Base-by-base conservation (phyloP, 1,140 invertebrate species). In the Sycophaga agraensis region DNA sequence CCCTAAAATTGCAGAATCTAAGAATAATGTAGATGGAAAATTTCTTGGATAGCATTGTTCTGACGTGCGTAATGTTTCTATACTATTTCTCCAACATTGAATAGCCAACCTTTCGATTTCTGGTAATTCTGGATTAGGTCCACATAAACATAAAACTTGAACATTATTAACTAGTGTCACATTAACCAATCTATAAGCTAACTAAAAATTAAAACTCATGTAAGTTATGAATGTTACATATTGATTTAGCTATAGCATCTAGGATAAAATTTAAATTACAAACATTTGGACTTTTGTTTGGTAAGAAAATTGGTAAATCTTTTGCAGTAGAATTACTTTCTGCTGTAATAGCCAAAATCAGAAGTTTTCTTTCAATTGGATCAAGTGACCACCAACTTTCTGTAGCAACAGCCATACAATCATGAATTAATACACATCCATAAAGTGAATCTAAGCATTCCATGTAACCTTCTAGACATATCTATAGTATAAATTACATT, bases 241-340 rank as follows among this genome's bases (percentile, higher is more conserved):
- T n/a, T n/a, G 4, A 42, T 7, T 19, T 19, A 45, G 21, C 2
- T 26, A 48, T 28, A 28, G 28, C 4, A 31, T 49, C 26, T n/a
- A 46, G 21, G n/a, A 31, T 31, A 11, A 31, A 31, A 31, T 6
- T 31, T 6, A 6, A 31, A 17, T 4, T 51, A 64, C 82, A 84
- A 82, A 91, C 91, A 73, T 87, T 89, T 31, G 92, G 91, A 75
- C 91, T 94, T 75, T 87, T 91, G 42, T 88, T 83, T 7, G 92
- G 91, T 26, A 94, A 79, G 80, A 90, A 95, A 8, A 94, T 86
- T 8, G 91, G 88, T 37, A 92, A 83, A 76, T 94, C 92, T 66
- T 87, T 82, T 0, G 87, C 82, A 1, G 88, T 86, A 21, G 84
- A 86, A 53, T 83, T 83, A 68, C 84, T 84, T 66, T 90, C 86